Conservation (phyloP, 2,888 invertebrate genomes). For the Spialia ferax region DNA sequence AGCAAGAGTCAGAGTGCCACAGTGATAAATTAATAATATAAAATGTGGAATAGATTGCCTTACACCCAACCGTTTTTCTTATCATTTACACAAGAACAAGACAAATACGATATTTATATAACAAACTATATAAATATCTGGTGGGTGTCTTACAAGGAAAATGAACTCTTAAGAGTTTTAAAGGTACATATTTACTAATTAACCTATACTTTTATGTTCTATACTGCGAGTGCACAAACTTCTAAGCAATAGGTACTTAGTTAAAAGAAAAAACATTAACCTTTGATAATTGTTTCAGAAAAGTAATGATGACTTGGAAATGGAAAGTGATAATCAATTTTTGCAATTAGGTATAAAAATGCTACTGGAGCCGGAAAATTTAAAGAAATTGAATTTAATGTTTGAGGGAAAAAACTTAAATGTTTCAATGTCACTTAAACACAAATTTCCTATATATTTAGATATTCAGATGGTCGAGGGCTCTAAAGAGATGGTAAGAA, state of each 20-base stretch:
- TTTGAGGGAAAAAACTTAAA: conserved; percentile 49
- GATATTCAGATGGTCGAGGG: conserved; percentile 57
- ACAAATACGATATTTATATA: conserved; percentile 53
- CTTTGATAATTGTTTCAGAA: conserved; percentile 53
- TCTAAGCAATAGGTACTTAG: too few relatives aligned
- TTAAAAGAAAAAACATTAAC: too few relatives aligned
- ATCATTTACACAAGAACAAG: conserved; percentile 44
- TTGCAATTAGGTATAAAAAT: conserved; percentile 60
- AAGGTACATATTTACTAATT: conserved; percentile 58
- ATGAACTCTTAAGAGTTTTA: conserved; percentile 56
- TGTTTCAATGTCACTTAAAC: conserved; percentile 54
- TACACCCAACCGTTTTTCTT: conserved; percentile 51
- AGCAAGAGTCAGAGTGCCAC: too few relatives aligned
- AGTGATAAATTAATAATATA: too few relatives aligned
- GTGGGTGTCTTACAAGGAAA: conserved; percentile 52
- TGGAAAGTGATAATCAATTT: conserved; percentile 55
- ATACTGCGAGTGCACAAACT: too few relatives aligned
- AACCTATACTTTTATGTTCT: neutral
- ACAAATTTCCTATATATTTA: conserved; percentile 60
- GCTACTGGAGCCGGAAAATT: conserved; percentile 55
- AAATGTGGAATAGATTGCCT: conserved; percentile 59
- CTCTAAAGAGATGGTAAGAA: conserved; percentile 63
- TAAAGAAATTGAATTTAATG: conserved; percentile 54
- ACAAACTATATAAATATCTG: conserved; percentile 63
- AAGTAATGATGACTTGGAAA: conserved; percentile 62